Evolutionary conservation across 2,113 vertebrate species (phyloP).

Genomic region (Gymnobelideus leadbeateri): DNA sequence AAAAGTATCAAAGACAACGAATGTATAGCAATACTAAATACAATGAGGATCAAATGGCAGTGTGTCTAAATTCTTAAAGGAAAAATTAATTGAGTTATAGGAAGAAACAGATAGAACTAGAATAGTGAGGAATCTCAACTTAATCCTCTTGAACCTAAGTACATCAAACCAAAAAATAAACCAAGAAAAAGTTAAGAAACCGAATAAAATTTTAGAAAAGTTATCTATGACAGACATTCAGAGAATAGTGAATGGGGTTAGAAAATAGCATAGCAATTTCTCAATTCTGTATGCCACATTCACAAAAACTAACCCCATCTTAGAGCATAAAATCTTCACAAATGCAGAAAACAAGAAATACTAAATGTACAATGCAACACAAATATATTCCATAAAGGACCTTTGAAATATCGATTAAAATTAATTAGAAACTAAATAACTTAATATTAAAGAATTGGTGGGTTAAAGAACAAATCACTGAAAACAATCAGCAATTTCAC

Average conservation of each 20-base stretch:
- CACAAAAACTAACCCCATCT: not conserved
- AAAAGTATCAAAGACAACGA: not conserved
- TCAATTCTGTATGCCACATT: not conserved
- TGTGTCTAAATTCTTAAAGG: not conserved
- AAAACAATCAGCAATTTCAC: not conserved
- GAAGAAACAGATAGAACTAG: no score
- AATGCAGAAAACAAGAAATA: not conserved
- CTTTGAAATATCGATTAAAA: not conserved
- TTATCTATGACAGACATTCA: not conserved
- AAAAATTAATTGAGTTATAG: not conserved
- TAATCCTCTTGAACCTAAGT: not conserved
- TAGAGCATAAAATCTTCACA: not conserved
- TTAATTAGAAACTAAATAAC: not conserved
- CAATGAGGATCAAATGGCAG: not conserved
- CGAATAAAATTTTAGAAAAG: no score
- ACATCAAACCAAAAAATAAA: not conserved
- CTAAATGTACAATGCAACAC: not conserved
- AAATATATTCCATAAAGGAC: not conserved
- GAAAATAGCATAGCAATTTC: not conserved
- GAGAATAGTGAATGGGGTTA: not conserved
- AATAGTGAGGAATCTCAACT: no score
- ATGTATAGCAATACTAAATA: not conserved
- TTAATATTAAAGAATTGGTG: not conserved
- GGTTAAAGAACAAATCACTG: not conserved
- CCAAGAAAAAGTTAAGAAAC: not conserved